These are phyloP conservation scores for Syngnathus floridae DNA, from an alignment of 2,113 vertebrate genomes.

Conservation along the genomic window DNA sequence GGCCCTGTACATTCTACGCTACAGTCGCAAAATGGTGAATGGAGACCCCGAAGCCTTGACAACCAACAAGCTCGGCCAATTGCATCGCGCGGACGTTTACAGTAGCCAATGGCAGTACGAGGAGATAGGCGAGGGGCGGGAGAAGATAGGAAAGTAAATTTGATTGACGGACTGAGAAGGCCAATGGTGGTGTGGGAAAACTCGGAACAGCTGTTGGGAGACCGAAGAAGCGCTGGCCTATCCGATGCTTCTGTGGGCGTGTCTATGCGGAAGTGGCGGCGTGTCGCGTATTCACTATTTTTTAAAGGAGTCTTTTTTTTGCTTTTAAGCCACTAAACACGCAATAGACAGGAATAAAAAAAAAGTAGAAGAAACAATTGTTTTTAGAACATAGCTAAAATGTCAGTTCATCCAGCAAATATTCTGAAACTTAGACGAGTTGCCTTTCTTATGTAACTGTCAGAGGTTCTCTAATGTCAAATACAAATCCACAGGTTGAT, in stretches of 20 bases:
- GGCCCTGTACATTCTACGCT: slow-evolving; percentile 80
- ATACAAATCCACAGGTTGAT: not conserved
- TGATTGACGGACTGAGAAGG: slow-evolving; percentile 38
- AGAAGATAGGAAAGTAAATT: slow-evolving; percentile 43
- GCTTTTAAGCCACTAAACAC: not conserved
- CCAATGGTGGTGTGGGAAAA: slow-evolving; percentile 75
- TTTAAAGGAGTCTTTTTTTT: slow-evolving; percentile 14
- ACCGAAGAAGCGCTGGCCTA: slow-evolving; percentile 72
- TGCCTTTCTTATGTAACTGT: not conserved
- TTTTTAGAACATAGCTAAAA: not conserved
- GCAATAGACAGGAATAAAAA: not conserved
- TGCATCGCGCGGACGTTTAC: slow-evolving; percentile 57
- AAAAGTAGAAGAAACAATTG: not conserved
- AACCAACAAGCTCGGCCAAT: slow-evolving; percentile 80
- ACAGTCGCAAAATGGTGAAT: slow-evolving; percentile 98
- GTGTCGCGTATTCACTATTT: not conserved
- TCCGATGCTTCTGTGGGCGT: slow-evolving; percentile 38
- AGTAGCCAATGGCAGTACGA: slow-evolving; percentile 67
- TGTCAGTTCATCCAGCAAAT: not conserved
- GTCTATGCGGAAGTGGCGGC: slow-evolving; percentile 23
- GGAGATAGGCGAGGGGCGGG: slow-evolving; percentile 33
- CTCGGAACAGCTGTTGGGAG: slow-evolving; percentile 75
- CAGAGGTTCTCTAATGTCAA: not conserved
- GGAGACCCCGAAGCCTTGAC: slow-evolving; percentile 83
- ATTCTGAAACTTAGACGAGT: not conserved